Base-by-base conservation (phyloP, 2,113 vertebrate species). In the Geococcyx californianus region DNA sequence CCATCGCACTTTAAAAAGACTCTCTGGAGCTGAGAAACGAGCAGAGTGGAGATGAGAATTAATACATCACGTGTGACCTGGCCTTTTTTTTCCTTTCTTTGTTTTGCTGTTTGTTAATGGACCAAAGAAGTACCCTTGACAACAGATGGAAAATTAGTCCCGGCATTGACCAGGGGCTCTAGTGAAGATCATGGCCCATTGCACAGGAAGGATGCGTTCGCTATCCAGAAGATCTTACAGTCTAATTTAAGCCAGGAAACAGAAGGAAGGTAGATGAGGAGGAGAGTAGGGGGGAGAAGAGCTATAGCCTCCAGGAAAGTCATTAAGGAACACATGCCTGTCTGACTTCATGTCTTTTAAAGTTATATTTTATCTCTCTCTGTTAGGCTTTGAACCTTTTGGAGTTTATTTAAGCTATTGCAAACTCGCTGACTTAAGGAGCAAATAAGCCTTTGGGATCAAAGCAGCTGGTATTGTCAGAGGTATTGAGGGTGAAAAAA, bases 291-390 rank as follows among this genome's bases (percentile, higher is more conserved):
- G 21, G 49, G 25, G 28, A 76, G 72, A 88, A 74, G 55, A 88
- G 90, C 90, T 42, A 63, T 47, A 94, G 93, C 94, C 94, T 96
- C 72, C 94, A 97, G 94, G 94, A 96, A 95, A 95, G 93, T 96
- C 92, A 90, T 94, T 93, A 93, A 73, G 90, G 51, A 93, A 36
- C 90, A 89, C 85, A 81, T 81, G 82, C 51, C 38, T 82, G 80
- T 75, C 60, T 83, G 60, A 70, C 60, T 94, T 95, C 31, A n/a
- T 76, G 85, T 86, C 87, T 93, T 96, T 80, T 75, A 20, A 93
- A 81, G 95, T 42, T 74, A 1, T 86, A 52, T 84, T 90, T 96
- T 92, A 11, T 92, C 85, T 88, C 54, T 77, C 66, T 75, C 83
- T 78, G 18, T 59, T 84, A 73, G 94, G 89, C 86, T 96, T 93